Percentiles rank a stretch among this genome's conserved stretches.
Evolutionary conservation across 2,113 vertebrate species (phyloP).

Genomic region (Motacilla alba): DNA sequence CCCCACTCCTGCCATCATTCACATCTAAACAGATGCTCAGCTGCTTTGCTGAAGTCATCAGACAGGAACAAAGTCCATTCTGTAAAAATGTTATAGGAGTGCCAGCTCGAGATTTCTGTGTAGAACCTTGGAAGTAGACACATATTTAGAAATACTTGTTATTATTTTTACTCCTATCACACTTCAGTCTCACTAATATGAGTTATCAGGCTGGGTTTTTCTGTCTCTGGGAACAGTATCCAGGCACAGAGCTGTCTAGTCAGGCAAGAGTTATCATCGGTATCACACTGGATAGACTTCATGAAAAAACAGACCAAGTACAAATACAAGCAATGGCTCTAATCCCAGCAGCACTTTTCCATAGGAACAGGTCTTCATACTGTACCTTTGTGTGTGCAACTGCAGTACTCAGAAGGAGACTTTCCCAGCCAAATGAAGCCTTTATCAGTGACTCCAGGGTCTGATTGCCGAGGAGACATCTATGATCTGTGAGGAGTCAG

Average conservation of each 20-base stretch:
- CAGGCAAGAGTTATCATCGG: not conserved
- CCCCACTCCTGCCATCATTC: accelerated
- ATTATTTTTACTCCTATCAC: not conserved
- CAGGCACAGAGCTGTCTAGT: not conserved
- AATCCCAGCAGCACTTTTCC: not conserved
- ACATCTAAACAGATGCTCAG: not conserved
- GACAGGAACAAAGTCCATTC: not conserved
- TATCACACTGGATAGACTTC: not conserved
- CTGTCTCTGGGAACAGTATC: not conserved
- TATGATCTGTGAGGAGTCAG: not conserved
- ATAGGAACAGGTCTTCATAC: not conserved
- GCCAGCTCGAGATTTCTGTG: not conserved
- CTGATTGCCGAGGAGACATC: not conserved
- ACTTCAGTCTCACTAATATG: not conserved
- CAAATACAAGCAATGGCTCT: not conserved
- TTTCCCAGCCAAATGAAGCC: not conserved
- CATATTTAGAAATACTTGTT: not conserved
- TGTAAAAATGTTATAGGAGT: not conserved
- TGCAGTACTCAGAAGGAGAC: not conserved
- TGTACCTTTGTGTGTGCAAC: not conserved
- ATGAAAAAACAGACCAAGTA: not conserved
- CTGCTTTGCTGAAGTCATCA: not conserved
- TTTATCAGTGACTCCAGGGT: not conserved
- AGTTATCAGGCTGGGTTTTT: not conserved
- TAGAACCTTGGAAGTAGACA: not conserved